These are phyloP conservation scores for Sarcophaga variegata DNA, from an alignment of 2,888 invertebrate genomes.

Conservation along the genomic window DNA sequence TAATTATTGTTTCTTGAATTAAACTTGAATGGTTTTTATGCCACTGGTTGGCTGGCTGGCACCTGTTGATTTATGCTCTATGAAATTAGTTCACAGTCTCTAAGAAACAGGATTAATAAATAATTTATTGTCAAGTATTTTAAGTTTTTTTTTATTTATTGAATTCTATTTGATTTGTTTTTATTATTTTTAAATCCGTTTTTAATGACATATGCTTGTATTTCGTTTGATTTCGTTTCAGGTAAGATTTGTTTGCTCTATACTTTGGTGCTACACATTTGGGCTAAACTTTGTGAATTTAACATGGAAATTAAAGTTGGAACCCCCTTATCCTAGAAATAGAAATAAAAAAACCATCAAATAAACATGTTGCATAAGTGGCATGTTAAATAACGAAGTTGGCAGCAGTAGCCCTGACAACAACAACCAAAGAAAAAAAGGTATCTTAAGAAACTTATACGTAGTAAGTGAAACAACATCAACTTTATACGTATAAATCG, in stretches of 20 bases:
- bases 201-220: background rate
- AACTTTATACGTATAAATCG: too few species aligned
- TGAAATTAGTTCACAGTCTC: too few species aligned
- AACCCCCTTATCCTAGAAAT: conserved; percentile 1
- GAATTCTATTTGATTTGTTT: background rate
- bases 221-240: conserved; percentile 50
- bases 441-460: background rate
- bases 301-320: conserved; percentile 41
- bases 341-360: too few species aligned
- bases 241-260: conserved; percentile 41
- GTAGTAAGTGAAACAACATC: background rate
- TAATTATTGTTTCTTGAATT: too few species aligned
- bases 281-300: background rate
- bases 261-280: background rate
- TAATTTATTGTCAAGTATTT: too few species aligned
- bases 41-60: too few species aligned
- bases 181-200: background rate
- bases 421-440: background rate
- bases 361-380: conserved; percentile 49
- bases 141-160: too few species aligned
- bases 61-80: too few species aligned
- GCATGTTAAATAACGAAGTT: conserved; percentile 24
- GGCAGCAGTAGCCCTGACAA: conserved; percentile 7
- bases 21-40: too few species aligned
- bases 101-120: too few species aligned